A percentile compares a stretch with the other conserved stretches of the same genome.
phyloP scores from a whole-genome alignment of 2,888 invertebrate species.

The Chaetoderma sp. region DNA sequence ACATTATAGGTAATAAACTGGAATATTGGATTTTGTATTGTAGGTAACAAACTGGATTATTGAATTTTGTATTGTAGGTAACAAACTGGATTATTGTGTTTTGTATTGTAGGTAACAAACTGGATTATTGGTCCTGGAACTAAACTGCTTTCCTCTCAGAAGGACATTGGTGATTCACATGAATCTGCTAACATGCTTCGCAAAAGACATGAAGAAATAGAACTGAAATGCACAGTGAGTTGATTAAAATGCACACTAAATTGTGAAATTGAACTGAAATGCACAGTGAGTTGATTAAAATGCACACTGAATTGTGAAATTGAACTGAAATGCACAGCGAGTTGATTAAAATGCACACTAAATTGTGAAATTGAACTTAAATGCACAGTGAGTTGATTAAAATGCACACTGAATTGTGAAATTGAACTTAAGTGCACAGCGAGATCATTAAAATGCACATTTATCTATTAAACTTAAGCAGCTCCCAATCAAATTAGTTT shows the following conservation, averaged over 20 bases:
- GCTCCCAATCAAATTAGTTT: too few relatives aligned
- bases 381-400: slow-evolving; percentile 74
- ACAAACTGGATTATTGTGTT: slow-evolving; percentile 72
- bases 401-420: too few relatives aligned
- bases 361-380: slow-evolving; percentile 82
- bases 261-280: slow-evolving; percentile 81
- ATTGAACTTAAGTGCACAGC: background rate
- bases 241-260: slow-evolving; percentile 74
- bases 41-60: slow-evolving; percentile 77
- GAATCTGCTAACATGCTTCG: slow-evolving; percentile 82
- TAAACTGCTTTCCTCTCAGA: slow-evolving; percentile 78
- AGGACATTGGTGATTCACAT: slow-evolving; percentile 76
- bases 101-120: slow-evolving; percentile 76
- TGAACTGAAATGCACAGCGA: slow-evolving; percentile 80
- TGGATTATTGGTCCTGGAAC: slow-evolving; percentile 85
- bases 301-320: slow-evolving; percentile 80
- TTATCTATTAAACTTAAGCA: background rate
- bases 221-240: slow-evolving; percentile 79
- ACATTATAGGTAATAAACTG: slow-evolving; percentile 63
- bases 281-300: slow-evolving; percentile 73
- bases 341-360: slow-evolving; percentile 71
- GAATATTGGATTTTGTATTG: too few relatives aligned
- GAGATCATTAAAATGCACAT: too few relatives aligned
- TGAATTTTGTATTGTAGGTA: slow-evolving; percentile 70
- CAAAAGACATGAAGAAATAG: slow-evolving; percentile 80